Percentiles rank a stretch among this genome's conserved stretches.
Conservation (phyloP, 2,797 vertebrate genomes). For the Nothura maculosa region DNA sequence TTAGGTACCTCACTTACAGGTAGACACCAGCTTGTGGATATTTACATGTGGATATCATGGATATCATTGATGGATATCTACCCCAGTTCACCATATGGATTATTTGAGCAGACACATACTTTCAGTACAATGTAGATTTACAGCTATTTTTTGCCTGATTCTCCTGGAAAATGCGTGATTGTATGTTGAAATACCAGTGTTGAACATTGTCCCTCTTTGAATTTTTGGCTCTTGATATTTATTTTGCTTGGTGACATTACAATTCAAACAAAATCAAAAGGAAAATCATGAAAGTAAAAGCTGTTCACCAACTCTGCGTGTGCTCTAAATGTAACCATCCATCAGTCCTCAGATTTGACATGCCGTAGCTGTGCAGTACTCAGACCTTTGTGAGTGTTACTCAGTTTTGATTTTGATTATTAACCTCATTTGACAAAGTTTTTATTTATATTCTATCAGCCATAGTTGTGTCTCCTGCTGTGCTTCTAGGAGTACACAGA, state of each 20-base stretch:
- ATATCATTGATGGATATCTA: background rate
- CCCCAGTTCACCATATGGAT: background rate
- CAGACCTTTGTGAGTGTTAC: background rate
- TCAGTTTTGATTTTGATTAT: background rate
- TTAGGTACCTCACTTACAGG: background rate
- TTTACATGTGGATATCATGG: background rate
- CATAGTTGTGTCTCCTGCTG: accelerated
- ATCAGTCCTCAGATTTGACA: background rate
- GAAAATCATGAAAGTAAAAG: background rate
- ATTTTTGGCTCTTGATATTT: background rate
- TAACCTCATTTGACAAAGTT: background rate
- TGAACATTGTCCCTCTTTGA: background rate
- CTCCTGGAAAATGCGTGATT: background rate
- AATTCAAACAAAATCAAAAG: background rate
- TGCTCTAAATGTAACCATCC: background rate
- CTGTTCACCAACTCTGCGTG: background rate
- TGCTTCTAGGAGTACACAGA: background rate
- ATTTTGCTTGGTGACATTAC: background rate
- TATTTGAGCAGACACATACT: background rate
- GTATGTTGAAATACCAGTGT: background rate
- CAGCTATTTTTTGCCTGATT: background rate
- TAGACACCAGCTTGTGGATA: background rate
- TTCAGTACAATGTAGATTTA: background rate
- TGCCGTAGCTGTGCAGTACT: background rate
- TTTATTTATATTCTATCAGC: background rate